Evolutionary conservation across 2,888 invertebrate species (phyloP).

Genomic region (Ophonus ardosiacus): DNA sequence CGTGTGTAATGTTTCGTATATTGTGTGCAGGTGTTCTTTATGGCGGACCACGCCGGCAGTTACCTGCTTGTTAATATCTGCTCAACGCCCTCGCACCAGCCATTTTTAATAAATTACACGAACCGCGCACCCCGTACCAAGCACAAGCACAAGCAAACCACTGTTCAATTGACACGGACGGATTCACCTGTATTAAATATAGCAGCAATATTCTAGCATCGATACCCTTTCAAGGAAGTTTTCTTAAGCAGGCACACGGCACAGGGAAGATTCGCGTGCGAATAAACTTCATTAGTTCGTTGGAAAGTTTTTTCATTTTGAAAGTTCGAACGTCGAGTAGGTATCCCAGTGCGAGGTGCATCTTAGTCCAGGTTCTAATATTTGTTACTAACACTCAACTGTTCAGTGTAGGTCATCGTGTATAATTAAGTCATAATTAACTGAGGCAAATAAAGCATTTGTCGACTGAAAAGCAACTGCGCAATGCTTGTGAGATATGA

Average conservation of each 20-base stretch:
- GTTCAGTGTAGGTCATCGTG: slow-evolving; percentile 44
- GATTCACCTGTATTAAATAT: slow-evolving; percentile 24
- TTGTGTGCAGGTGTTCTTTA: slow-evolving; percentile 61
- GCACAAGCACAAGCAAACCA: background rate
- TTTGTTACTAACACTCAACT: slow-evolving; percentile 42
- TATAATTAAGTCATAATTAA: slow-evolving; percentile 54
- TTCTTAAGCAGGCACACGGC: slow-evolving; percentile 4
- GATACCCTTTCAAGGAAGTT: slow-evolving; percentile 25
- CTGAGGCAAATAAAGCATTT: slow-evolving; percentile 36
- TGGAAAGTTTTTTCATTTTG: slow-evolving; percentile 59
- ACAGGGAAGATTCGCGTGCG: slow-evolving; percentile 39
- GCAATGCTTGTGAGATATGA: slow-evolving; percentile 23
- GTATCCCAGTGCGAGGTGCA: slow-evolving; percentile 21
- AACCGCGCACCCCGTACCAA: slow-evolving; percentile 2
- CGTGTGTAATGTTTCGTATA: slow-evolving; percentile 61
- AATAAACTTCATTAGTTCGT: slow-evolving; percentile 59
- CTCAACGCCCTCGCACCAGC: slow-evolving; percentile 45
- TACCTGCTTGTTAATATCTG: slow-evolving; percentile 60
- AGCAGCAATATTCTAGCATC: slow-evolving; percentile 15
- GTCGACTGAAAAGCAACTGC: slow-evolving; percentile 6
- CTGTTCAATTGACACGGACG: slow-evolving; percentile 24
- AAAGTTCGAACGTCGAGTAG: slow-evolving; percentile 48
- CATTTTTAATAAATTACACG: slow-evolving; percentile 59
- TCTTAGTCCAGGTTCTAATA: slow-evolving; percentile 9
- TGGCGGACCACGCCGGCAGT: slow-evolving; percentile 48